Evolutionary conservation across 2,888 invertebrate species (phyloP).

Genomic region (Bedellia somnulentella): DNA sequence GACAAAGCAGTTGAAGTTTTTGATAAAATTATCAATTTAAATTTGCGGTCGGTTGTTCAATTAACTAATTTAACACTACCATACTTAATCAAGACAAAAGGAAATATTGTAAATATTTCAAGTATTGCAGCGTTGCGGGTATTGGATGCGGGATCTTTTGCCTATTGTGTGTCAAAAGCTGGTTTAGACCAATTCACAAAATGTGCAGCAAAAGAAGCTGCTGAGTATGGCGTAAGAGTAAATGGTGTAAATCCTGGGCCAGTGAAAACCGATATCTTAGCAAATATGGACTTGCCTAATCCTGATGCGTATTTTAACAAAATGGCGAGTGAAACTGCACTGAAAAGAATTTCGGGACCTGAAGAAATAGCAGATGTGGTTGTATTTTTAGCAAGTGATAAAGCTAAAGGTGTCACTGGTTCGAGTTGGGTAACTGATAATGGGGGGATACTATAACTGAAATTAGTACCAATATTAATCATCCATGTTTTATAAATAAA

Average conservation of each 20-base stretch:
- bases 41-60: background rate
- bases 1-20: background rate
- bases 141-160: background rate
- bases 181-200: constrained; percentile 3
- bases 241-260: constrained; percentile 2
- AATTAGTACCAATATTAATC: too few species aligned
- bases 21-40: constrained; percentile 1
- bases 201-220: constrained; percentile 2
- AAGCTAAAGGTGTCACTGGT: constrained; percentile 6
- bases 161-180: constrained; percentile 3
- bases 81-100: constrained; percentile 2
- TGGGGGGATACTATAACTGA: too few species aligned
- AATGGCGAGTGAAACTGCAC: background rate
- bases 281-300: background rate
- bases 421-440: constrained; percentile 24
- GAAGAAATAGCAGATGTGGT: constrained; percentile 14
- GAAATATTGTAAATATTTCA: constrained; percentile 5
- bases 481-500: too few species aligned
- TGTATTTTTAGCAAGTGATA: constrained; percentile 10
- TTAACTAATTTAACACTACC: constrained; percentile 3
- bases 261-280: constrained; percentile 2
- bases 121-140: background rate
- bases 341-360: background rate
- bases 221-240: constrained; percentile 2
- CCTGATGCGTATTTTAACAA: background rate